A percentile compares a stretch with the other conserved stretches of the same genome.
Conservation (phyloP, 2,888 invertebrate species). For the Eulithis testata region DNA sequence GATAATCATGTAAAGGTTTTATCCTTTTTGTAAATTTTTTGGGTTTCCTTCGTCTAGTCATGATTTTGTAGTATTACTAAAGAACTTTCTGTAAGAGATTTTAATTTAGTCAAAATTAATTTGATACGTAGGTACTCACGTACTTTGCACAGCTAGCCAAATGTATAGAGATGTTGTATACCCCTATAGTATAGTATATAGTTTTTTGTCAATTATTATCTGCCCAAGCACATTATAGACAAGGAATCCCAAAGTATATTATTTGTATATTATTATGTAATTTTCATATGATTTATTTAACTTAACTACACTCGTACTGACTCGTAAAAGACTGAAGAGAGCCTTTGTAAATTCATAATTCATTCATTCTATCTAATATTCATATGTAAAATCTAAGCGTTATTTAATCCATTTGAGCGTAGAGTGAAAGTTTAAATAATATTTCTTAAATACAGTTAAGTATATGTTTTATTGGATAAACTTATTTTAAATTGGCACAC, state of each 20-base stretch:
- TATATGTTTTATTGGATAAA: constrained; percentile 50
- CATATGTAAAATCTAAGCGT: not conserved
- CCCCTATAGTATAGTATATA: not conserved
- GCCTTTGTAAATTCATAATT: constrained; percentile 30
- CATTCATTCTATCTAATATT: constrained; percentile 14
- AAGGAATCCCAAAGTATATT: constrained; percentile 11
- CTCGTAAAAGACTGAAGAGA: constrained; percentile 47
- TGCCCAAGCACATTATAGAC: not conserved
- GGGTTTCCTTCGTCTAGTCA: constrained; percentile 11
- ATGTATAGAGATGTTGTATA: not conserved
- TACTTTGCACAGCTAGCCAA: not conserved
- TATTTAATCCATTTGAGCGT: constrained; percentile 23
- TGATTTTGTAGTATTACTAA: constrained; percentile 2
- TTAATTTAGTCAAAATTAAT: not conserved
- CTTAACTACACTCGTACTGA: constrained; percentile 23
- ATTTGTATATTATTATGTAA: not conserved
- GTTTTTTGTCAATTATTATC: not conserved
- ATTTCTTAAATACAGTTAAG: constrained; percentile 18
- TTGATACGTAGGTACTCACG: too few species aligned
- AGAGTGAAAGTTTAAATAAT: constrained; percentile 30
- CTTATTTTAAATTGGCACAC: constrained; percentile 63
- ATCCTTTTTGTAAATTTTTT: not conserved
- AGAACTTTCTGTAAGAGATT: not conserved
- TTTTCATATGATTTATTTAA: constrained; percentile 5
- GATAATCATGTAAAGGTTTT: constrained; percentile 3